phyloP scores from a whole-genome alignment of 1,140 invertebrate species.

The Thaumatotibia leucotreta region DNA sequence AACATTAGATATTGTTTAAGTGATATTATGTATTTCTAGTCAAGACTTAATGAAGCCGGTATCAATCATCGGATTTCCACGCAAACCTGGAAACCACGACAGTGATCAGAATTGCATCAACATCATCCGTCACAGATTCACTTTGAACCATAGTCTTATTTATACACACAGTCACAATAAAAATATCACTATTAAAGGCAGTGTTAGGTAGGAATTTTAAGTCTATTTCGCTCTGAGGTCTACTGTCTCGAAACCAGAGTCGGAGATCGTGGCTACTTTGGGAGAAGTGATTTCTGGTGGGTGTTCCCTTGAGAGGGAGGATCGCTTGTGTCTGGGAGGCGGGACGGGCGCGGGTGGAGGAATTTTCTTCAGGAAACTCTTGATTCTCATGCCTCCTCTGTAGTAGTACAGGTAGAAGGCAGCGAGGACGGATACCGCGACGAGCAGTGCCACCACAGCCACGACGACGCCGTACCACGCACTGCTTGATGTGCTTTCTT shows the following conservation, averaged over 20 bases:
- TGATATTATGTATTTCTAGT: background rate
- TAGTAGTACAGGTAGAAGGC: slow-evolving; percentile 72
- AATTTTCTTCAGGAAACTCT: slow-evolving; percentile 58
- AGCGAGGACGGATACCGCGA: slow-evolving; percentile 52
- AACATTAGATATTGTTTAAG: no score
- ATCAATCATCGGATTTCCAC: background rate
- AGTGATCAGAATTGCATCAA: slow-evolving; percentile 1
- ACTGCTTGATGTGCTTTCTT: slow-evolving; percentile 43
- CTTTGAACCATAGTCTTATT: slow-evolving; percentile 15
- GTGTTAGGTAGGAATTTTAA: slow-evolving; percentile 25
- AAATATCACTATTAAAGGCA: slow-evolving; percentile 41
- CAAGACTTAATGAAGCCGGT: background rate
- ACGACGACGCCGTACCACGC: slow-evolving; percentile 61
- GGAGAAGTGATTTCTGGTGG: slow-evolving; percentile 55
- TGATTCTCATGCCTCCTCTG: slow-evolving; percentile 69
- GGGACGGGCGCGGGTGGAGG: slow-evolving; percentile 51
- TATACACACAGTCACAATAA: slow-evolving; percentile 7
- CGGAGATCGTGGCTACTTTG: slow-evolving; percentile 46
- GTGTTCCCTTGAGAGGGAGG: slow-evolving; percentile 51
- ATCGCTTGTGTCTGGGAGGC: slow-evolving; percentile 56
- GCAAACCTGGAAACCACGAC: background rate
- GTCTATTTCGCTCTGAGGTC: slow-evolving; percentile 58
- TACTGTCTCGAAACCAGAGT: slow-evolving; percentile 66
- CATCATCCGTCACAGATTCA: slow-evolving; percentile 15
- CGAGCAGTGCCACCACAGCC: slow-evolving; percentile 52